phyloP scores from a whole-genome alignment of 2,888 invertebrate species.

The Diplolepis rosae region DNA sequence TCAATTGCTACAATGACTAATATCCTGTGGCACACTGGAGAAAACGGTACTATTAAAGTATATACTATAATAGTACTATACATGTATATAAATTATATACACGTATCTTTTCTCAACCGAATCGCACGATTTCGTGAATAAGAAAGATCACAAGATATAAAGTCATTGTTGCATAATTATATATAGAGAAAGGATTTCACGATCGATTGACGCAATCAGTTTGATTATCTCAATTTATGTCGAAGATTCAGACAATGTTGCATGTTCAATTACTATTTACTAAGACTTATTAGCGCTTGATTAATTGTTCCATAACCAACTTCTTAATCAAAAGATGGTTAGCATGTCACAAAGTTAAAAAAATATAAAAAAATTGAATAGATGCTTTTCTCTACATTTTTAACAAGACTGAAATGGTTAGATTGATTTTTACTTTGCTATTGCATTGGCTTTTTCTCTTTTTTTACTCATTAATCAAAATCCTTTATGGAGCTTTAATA shows the following conservation, averaged over 20 bases:
- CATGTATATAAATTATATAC: constrained; percentile 7
- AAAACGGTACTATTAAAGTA: constrained; percentile 7
- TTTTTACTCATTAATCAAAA: not conserved
- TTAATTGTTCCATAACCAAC: not conserved
- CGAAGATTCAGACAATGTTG: not conserved
- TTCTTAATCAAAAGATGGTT: not conserved
- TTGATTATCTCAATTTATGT: not conserved
- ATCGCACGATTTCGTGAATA: constrained; percentile 1
- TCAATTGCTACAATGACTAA: constrained; percentile 22
- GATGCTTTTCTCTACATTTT: not conserved
- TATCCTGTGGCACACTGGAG: constrained; percentile 24
- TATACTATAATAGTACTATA: not conserved
- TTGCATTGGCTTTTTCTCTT: not conserved
- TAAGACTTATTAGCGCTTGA: not conserved
- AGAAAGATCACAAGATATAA: not conserved
- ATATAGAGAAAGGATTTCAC: not conserved
- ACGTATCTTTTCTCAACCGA: not conserved
- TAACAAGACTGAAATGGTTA: not conserved
- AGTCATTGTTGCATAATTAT: constrained; percentile 7
- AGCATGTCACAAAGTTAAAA: not conserved
- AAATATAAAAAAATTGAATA: not conserved
- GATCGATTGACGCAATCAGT: constrained; percentile 13
- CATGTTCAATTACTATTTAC: not conserved
- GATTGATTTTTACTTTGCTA: not conserved
- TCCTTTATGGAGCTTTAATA: not conserved